A percentile compares a stretch with the other conserved stretches of the same genome.
These are phyloP conservation scores for Exaiptasia diaphana DNA, from an alignment of 64 coral and sea anemone species.

Conservation along the genomic window DNA sequence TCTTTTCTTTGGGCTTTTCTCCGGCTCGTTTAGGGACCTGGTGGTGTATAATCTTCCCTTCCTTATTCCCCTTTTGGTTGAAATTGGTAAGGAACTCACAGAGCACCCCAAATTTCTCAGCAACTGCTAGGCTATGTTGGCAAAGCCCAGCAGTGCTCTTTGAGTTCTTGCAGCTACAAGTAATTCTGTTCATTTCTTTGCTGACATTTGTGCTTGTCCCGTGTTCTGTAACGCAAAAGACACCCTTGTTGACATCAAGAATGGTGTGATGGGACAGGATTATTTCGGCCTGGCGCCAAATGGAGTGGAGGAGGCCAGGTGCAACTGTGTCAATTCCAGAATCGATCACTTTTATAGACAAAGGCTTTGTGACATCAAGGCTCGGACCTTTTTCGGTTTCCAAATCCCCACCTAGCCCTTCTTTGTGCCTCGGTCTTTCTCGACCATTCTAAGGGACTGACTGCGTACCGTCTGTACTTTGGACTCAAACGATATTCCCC, in stretches of 20 bases:
- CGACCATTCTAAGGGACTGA: slow-evolving; percentile 20
- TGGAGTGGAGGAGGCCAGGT: not conserved
- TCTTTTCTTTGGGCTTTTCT: slow-evolving; percentile 50
- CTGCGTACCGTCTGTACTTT: slow-evolving; percentile 13
- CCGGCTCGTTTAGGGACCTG: slow-evolving; percentile 48
- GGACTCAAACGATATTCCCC: slow-evolving; percentile 46
- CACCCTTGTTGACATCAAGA: not conserved
- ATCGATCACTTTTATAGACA: not conserved
- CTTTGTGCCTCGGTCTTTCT: slow-evolving; percentile 40
- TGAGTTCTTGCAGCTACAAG: not conserved
- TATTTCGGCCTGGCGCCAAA: slow-evolving; percentile 3
- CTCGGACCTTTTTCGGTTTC: not conserved
- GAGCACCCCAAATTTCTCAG: not conserved
- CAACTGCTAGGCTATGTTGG: not conserved
- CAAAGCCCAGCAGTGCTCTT: slow-evolving; percentile 1
- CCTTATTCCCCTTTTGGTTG: not conserved
- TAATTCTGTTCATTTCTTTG: not conserved
- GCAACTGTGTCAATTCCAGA: slow-evolving; percentile 1
- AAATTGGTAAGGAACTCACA: not conserved
- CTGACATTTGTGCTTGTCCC: slow-evolving; percentile 1
- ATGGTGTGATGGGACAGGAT: not conserved
- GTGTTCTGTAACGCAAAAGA: slow-evolving; percentile 16
- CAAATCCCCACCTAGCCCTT: not conserved
- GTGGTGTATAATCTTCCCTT: not conserved
- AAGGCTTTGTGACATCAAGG: not conserved